Conservation (phyloP, 2,888 invertebrate species). For the Heliconius hortense region DNA sequence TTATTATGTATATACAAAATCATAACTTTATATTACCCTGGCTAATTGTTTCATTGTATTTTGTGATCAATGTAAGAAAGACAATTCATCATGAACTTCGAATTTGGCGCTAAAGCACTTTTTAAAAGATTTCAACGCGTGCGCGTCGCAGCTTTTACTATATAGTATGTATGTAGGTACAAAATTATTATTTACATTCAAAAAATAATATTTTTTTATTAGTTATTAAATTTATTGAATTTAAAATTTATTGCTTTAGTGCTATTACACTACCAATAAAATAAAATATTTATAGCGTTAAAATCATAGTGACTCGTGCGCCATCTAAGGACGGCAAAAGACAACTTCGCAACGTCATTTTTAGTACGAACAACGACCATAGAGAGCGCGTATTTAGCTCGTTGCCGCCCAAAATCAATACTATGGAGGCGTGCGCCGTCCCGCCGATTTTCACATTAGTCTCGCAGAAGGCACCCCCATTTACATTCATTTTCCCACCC, state of each 20-base stretch:
- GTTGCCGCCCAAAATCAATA: slow-evolving; percentile 80
- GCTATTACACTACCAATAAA: background rate
- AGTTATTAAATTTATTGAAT: background rate
- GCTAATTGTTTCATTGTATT: background rate
- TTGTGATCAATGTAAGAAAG: background rate
- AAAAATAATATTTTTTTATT: background rate
- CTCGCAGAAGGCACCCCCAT: slow-evolving; percentile 65
- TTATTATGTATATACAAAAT: too few species aligned
- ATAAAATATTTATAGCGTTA: background rate
- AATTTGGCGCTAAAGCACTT: background rate
- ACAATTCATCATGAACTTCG: background rate
- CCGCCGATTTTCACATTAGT: slow-evolving; percentile 68
- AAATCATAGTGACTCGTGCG: slow-evolving; percentile 43
- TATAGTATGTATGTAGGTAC: background rate
- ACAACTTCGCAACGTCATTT: slow-evolving; percentile 40
- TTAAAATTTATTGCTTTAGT: background rate
- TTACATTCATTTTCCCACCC: slow-evolving; percentile 62
- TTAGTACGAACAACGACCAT: slow-evolving; percentile 33
- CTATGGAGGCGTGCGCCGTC: slow-evolving; percentile 66
- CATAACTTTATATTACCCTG: background rate
- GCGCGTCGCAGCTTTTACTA: background rate
- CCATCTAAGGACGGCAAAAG: slow-evolving; percentile 55
- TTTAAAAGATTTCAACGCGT: slow-evolving; percentile 2
- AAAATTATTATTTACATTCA: background rate
- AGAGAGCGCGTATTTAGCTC: slow-evolving; percentile 57